Evolutionary conservation across 2,888 invertebrate species (phyloP), one percentile per base, ranked within the genome.

Genomic region (Eupithecia tripunctaria): DNA sequence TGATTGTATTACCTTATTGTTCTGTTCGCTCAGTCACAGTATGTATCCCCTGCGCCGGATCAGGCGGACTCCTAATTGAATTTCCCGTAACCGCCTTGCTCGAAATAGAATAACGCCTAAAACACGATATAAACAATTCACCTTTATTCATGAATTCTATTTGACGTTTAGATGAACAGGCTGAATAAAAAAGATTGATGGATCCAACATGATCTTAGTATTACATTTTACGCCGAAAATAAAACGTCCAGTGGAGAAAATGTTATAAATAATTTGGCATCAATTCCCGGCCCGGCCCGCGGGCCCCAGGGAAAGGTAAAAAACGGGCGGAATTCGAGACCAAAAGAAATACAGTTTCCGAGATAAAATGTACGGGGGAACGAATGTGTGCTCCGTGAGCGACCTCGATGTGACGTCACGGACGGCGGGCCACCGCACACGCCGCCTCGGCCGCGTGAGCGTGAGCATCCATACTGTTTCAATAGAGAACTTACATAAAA

Each of bases 251-350:
- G 71, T 63, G 25, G 71, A 73, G 74, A 71, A 76, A 76, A 77
- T 74, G 77, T 73, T 74, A 73, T 79, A 79, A 78, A 78, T 79
- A 79, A 76, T 76, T 76, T 79, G 67, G 71, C 78, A 76, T 78
- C 76, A 76, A 78, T 79, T 74, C 67, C 71, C 70, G 72, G 43
- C 2, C 38, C 18, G 56, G 51, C 29, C 60, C 59, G 56, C 56
- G 59, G 62, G 66, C 71, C 71, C 70, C 67, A 38, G 70, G 72
- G 69, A 72, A 71, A 70, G 71, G 68, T 67, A 70, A 75, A 76
- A 74, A 73, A 75, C 71, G 75, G 72, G 71, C 68, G 73, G 73
- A 71, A 75, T 75, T 76, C 69, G 75, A 72, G 69, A 63, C 67
- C 76, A 72, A 76, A 67, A 72, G 79, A 77, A 75, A 77, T 76